Percentiles rank a stretch among this genome's conserved stretches.
Evolutionary conservation across 2,113 vertebrate species (phyloP).

Genomic region (Salvator merianae): DNA sequence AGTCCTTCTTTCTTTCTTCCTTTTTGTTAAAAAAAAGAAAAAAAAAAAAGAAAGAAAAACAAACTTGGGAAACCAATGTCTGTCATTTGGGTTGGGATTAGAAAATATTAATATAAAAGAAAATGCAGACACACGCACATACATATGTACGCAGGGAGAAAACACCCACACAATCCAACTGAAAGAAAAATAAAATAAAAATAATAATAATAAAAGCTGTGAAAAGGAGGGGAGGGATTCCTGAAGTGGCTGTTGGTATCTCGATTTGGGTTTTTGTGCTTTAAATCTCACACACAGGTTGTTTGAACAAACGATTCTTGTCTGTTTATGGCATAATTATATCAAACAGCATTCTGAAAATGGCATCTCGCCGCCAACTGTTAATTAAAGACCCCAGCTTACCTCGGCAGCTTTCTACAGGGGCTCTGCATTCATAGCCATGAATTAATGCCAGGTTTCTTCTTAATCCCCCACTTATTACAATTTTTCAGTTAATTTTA

Average conservation of each 20-base stretch:
- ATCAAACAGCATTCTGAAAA: conserved; percentile 58
- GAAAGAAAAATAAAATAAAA: neutral
- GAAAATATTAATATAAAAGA: conserved; percentile 70
- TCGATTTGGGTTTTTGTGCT: conserved; percentile 59
- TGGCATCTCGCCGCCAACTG: conserved; percentile 62
- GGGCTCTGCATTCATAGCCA: conserved; percentile 54
- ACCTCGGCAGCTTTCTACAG: conserved; percentile 42
- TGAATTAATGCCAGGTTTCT: conserved; percentile 60
- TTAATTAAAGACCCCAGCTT: conserved; percentile 65
- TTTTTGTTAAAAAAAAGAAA: too few species aligned
- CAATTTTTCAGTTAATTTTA: conserved; percentile 64
- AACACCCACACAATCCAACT: conserved; percentile 15
- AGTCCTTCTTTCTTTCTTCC: conserved; percentile 13
- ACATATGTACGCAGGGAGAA: neutral
- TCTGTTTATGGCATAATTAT: conserved; percentile 68
- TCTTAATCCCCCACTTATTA: conserved; percentile 66
- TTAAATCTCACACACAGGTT: conserved; percentile 72
- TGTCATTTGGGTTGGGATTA: conserved; percentile 79
- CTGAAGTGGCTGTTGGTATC: conserved; percentile 60
- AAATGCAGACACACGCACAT: neutral
- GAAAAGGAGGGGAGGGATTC: conserved; percentile 46
- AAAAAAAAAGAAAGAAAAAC: conserved; percentile 55
- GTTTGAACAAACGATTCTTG: conserved; percentile 70
- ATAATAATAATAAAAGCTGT: neutral
- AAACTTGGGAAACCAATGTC: conserved; percentile 72